Evolutionary conservation across 2,888 invertebrate genomes (phyloP), one percentile per base, ranked within the genome.

Genomic region (Beris chalybata): DNA sequence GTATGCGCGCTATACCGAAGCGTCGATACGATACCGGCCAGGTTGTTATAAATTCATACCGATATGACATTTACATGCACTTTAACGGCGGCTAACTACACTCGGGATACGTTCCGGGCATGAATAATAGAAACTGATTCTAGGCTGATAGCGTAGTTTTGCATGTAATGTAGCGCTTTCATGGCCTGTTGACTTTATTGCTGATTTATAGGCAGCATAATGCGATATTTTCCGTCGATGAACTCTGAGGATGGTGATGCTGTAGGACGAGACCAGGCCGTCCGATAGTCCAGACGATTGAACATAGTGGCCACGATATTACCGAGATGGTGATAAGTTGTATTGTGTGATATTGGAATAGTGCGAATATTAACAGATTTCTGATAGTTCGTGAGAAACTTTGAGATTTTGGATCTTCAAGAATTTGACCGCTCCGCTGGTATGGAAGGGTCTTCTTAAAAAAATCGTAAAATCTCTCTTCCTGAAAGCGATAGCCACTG

Each of bases 1-100:
- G 22, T 22, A 22, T 22, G 22, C 22, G 22, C 12, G 32, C 13
- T 15, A 53, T 43, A 56, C 56, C 22, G 29, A 47, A 12, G 48
- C 31, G 30, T 31, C 30, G 68, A 65, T 56, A 65, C 69, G 69
- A 69, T 69, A 70, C 70, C 64, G 67, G 68, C 58, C 69, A 65
- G 67, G 69, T 70, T 22, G 72, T 72, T 72, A 72, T 72, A 72
- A 72, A 72, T 72, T 70, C 71, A 72, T 72, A 72, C 72, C 72
- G 72, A 72, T 72, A 72, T 72, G 72, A 72, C 72, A 69, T 72
- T 72, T 72, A 72, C 72, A 72, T 72, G 72, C 70, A 72, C 72
- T 72, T 72, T 72, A 72, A 70, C 72, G 72, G 72, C 72, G 72
- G 72, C 72, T 69, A 65, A 69, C 71, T 71, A 70, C 71, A 72